Evolutionary conservation across 1,140 invertebrate species (phyloP).

Genomic region (Tenebrio molitor): DNA sequence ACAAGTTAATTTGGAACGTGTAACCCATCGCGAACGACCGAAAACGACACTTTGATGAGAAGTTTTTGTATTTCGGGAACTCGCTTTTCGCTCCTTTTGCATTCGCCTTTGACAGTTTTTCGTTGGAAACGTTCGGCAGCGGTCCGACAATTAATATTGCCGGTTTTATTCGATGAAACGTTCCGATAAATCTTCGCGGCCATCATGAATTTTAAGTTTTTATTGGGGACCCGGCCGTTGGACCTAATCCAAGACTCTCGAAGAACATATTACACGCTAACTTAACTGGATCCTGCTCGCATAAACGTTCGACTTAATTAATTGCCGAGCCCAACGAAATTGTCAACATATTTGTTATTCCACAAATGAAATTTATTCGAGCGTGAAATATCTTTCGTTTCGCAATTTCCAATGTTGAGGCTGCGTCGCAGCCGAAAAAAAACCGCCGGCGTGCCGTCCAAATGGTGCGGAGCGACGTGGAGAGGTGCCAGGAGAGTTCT

Average conservation of each 20-base stretch:
- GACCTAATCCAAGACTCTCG: constrained; percentile 5
- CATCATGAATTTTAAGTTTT: constrained; percentile 27
- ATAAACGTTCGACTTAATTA: constrained; percentile 40
- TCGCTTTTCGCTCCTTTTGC: no score
- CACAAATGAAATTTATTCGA: constrained; percentile 36
- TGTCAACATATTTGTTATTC: constrained; percentile 40
- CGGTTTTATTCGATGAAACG: constrained; percentile 22
- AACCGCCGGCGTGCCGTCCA: no score
- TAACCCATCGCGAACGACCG: no score
- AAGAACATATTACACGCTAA: constrained; percentile 40
- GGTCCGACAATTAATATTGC: constrained; percentile 16
- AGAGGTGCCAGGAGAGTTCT: no score
- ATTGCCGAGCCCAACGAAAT: constrained; percentile 23
- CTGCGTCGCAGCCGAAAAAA: no score
- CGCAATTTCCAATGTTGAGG: background rate
- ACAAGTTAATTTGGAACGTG: constrained; percentile 15
- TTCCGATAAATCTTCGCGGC: constrained; percentile 1
- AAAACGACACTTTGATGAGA: no score
- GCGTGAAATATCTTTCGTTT: constrained; percentile 14
- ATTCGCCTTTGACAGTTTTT: no score
- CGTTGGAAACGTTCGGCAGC: no score
- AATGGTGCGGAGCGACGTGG: no score
- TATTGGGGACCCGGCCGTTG: constrained; percentile 12
- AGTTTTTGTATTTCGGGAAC: no score
- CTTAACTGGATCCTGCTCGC: constrained; percentile 34